Evolutionary conservation across 2,797 vertebrate genomes (phyloP).

Genomic region (Xiphophorus birchmanni): DNA sequence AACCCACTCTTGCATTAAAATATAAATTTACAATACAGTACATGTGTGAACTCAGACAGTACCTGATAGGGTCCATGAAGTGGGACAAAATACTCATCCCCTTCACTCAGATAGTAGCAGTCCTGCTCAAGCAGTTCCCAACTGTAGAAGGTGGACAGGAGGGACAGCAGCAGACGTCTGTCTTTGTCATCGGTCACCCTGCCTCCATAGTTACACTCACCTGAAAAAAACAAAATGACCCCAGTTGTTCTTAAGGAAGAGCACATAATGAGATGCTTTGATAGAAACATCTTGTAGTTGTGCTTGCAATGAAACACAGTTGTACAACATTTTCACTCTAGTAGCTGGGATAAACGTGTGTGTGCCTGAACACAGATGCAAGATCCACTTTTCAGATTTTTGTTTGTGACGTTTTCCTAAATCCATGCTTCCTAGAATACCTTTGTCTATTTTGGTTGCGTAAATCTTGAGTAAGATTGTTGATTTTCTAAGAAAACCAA

Average conservation of each 20-base stretch:
- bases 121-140: conserved; percentile 85
- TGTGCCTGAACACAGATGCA: neutral
- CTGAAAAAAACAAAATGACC: conserved; percentile 63
- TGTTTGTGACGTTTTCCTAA: neutral
- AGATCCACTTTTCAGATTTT: neutral
- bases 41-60: conserved; percentile 37
- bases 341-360: neutral
- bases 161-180: conserved; percentile 90
- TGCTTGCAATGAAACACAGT: neutral
- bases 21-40: conserved; percentile 11
- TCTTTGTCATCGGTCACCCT: conserved; percentile 97
- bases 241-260: neutral
- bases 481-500: neutral
- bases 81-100: conserved; percentile 85
- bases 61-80: conserved; percentile 87
- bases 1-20: neutral
- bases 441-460: neutral
- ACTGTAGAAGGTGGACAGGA: conserved; percentile 89
- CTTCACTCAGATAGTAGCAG: conserved; percentile 82
- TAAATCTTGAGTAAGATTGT: neutral
- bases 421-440: neutral
- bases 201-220: conserved; percentile 96
- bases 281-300: neutral
- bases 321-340: neutral
- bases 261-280: neutral